phyloP scores from a whole-genome alignment of 2,888 invertebrate species.

The Mythimna albipuncta region DNA sequence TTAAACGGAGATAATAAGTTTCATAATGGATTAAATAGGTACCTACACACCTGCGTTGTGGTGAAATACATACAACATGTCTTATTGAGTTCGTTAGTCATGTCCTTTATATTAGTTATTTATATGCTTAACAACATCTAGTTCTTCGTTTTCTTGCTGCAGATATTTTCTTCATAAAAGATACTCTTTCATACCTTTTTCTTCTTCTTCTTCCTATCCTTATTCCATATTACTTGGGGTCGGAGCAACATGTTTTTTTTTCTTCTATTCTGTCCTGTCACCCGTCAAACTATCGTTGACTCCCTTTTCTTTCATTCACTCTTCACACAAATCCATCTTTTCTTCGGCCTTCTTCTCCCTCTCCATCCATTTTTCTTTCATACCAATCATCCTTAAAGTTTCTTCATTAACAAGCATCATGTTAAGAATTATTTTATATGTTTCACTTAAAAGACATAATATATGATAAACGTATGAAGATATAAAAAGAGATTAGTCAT shows the following conservation, averaged over 20 bases:
- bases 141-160: neutral
- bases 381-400: neutral
- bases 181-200: neutral
- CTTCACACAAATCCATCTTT: too few relatives aligned
- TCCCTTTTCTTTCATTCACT: too few relatives aligned
- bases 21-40: slow-evolving; percentile 45
- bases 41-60: slow-evolving; percentile 47
- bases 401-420: neutral
- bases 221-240: too few relatives aligned
- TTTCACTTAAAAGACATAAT: neutral
- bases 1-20: slow-evolving; percentile 49
- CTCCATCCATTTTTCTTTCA: too few relatives aligned
- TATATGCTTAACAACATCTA: too few relatives aligned
- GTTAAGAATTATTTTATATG: too few relatives aligned
- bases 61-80: slow-evolving; percentile 22
- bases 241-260: too few relatives aligned
- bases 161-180: neutral
- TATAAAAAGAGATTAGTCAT: neutral
- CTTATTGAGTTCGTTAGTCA: slow-evolving; percentile 6
- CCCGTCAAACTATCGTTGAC: too few relatives aligned
- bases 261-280: too few relatives aligned
- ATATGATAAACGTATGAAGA: neutral
- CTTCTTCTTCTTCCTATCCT: too few relatives aligned
- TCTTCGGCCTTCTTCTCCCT: too few relatives aligned
- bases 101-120: neutral